A percentile compares a stretch with the other conserved stretches of the same genome.
These are phyloP conservation scores for Himalopsyche phryganea DNA, from an alignment of 1,140 invertebrate species.

Conservation along the genomic window DNA sequence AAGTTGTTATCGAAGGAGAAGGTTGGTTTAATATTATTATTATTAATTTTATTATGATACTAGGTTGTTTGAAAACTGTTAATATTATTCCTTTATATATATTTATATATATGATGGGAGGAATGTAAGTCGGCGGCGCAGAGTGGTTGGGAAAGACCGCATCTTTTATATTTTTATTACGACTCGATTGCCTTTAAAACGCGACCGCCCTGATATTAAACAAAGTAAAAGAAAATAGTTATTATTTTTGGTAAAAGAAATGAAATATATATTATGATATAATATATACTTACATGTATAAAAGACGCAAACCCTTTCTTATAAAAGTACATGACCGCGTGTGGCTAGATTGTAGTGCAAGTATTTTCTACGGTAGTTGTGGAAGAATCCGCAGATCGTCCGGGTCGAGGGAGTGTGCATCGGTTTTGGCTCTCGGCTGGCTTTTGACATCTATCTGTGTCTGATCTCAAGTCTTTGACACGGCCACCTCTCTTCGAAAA, in stretches of 20 bases:
- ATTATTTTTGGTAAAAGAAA: conserved; percentile 34
- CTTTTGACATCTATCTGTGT: too few relatives aligned
- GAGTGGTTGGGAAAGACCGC: conserved; percentile 8
- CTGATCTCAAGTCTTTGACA: not conserved
- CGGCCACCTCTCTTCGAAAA: too few relatives aligned
- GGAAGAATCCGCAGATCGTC: not conserved
- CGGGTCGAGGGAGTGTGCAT: not conserved
- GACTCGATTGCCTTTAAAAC: conserved; percentile 33
- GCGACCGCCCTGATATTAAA: conserved; percentile 36
- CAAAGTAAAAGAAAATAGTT: conserved; percentile 29
- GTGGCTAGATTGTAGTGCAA: conserved; percentile 31
- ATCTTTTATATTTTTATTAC: conserved; percentile 34
- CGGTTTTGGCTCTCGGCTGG: too few relatives aligned
- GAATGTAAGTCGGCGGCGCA: conserved; percentile 29
- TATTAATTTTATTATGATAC: conserved; percentile 9
- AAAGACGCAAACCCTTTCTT: conserved; percentile 24
- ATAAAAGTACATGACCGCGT: conserved; percentile 20
- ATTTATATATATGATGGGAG: conserved; percentile 39
- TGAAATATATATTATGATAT: conserved; percentile 15
- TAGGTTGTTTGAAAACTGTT: conserved; percentile 36
- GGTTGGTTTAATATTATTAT: conserved; percentile 35
- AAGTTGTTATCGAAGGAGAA: conserved; percentile 34
- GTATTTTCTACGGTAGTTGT: conserved; percentile 14
- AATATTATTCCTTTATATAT: conserved; percentile 35
- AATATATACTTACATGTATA: conserved; percentile 19